These are phyloP conservation scores for Brachionus koreanus DNA, from an alignment of 1,140 invertebrate species.

Conservation along the genomic window DNA sequence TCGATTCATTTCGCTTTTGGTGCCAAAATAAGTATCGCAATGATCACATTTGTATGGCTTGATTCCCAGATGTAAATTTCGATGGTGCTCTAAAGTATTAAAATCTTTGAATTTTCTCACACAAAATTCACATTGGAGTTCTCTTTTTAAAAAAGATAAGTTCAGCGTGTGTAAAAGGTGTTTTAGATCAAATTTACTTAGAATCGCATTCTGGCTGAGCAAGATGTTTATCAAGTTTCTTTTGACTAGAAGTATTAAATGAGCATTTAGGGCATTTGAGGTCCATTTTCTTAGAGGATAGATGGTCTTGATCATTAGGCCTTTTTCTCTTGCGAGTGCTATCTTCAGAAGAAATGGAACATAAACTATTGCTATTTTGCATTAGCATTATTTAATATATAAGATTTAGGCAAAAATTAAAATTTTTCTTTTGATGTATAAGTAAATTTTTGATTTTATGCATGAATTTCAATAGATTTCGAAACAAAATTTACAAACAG, in stretches of 20 bases:
- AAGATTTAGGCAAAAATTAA: neutral
- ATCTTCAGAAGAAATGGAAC: neutral
- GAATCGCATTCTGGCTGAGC: neutral
- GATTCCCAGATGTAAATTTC: constrained; percentile 36
- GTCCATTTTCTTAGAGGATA: neutral
- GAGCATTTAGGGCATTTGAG: neutral
- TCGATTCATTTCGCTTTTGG: constrained; percentile 85
- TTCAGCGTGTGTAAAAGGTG: no score
- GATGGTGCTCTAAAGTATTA: neutral
- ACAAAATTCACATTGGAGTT: constrained; percentile 38
- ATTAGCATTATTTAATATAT: neutral
- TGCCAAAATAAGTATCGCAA: constrained; percentile 87
- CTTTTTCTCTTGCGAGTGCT: neutral
- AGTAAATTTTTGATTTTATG: neutral
- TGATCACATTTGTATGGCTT: constrained; percentile 33
- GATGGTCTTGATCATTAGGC: neutral
- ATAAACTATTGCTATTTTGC: neutral
- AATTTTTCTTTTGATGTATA: neutral
- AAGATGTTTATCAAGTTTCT: neutral
- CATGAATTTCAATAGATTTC: neutral
- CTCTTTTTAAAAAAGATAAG: neutral
- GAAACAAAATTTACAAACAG: constrained; percentile 27
- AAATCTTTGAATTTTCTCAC: constrained; percentile 13
- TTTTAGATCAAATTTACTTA: neutral
- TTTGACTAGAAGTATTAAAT: neutral